Evolutionary conservation across 1,140 invertebrate genomes (phyloP), one percentile per base, ranked within the genome.

Genomic region (Apis laboriosa): DNA sequence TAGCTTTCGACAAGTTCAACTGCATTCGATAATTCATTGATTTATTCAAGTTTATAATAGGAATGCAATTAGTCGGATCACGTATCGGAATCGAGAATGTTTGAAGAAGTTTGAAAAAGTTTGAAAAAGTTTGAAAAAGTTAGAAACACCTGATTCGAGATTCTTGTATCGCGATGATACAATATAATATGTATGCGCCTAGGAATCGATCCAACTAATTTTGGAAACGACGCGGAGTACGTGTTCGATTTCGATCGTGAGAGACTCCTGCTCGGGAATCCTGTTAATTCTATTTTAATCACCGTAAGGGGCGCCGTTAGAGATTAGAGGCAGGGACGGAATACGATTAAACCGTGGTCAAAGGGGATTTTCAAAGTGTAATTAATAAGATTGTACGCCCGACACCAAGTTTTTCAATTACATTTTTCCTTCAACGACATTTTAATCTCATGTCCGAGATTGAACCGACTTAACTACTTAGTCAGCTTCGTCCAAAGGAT

Each of bases 401-500:
- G 51, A 55, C 28, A 7, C 1, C 15, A 19, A 34, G 24, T 11
- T 77, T 67, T 63, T 55, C 67, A 71, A 79, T 72, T 60, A 55
- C 17, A 61, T 5, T n/a, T 28, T 49, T 55, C 9, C 9, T n/a
- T 11, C 9, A 43, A 53, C 28, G 51, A n/a, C 49, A 8, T 53
- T 9, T 63, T 64, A 73, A 73, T 73, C 28, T 55, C 28, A 5
- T 49, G 19, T 49, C 28, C 2, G 12, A n/a, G 60, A 34, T 58
- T 60, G 56, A 60, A 51, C n/a, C 55, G 17, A 60, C 43, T 60
- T 60, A 61, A 28, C 28, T 17, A 61, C 51, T 73, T 79, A 77
- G 51, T 34, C 9, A 28, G 43, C 51, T 49, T 21, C 60, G 28
- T n/a, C 24, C 53, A 79, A 72, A 56, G 55, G 58, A 74, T 73